phyloP scores from a whole-genome alignment of 2,113 vertebrate species.

The Pterocles gutturalis region DNA sequence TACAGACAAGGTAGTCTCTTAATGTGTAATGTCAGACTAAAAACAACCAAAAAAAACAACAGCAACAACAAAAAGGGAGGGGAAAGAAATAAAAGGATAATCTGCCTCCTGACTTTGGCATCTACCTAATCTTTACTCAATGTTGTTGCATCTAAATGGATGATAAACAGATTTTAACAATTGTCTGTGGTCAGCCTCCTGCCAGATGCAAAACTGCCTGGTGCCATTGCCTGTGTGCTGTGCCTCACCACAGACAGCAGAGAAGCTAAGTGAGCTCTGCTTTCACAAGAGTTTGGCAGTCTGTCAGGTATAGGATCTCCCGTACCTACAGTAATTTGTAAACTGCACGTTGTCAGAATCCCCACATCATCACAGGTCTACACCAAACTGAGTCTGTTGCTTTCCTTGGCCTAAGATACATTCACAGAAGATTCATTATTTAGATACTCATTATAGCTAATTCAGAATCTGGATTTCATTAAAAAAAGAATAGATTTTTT shows the following conservation, averaged over 20 bases:
- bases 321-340: neutral
- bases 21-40: neutral
- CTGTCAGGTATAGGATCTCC: neutral
- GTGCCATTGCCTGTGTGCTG: neutral
- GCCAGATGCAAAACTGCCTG: neutral
- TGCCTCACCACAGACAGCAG: neutral
- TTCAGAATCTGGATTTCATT: neutral
- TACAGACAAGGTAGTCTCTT: neutral
- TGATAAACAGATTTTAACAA: neutral
- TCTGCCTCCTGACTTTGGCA: neutral
- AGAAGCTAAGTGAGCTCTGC: neutral
- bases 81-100: neutral
- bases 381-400: neutral
- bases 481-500: neutral
- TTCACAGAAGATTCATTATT: neutral
- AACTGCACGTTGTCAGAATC: neutral
- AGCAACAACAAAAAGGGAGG: neutral
- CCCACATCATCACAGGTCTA: neutral
- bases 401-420: slow-evolving; percentile 13
- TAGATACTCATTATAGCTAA: neutral
- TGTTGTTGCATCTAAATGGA: neutral
- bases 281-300: neutral
- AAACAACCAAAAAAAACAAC: neutral
- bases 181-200: neutral
- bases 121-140: neutral